Percentiles rank a stretch among this genome's conserved stretches.
These are phyloP conservation scores for Crossaster papposus DNA, from an alignment of 53 echinoderm and acorn worm genomes.

Conservation along the genomic window DNA sequence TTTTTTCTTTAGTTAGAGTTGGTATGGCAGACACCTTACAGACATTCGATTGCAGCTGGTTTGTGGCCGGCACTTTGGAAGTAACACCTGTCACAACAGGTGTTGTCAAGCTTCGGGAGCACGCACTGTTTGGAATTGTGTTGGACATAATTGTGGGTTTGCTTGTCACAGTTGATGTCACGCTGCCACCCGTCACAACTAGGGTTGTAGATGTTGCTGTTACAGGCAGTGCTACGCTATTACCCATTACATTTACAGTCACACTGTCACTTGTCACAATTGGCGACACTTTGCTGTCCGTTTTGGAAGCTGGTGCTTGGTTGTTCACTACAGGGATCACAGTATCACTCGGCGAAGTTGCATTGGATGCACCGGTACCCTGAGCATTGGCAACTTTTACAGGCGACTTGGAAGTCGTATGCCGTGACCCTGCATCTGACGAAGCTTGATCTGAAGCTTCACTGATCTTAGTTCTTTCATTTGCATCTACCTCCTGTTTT, in stretches of 20 bases:
- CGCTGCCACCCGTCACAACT: neutral
- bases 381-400: conserved; percentile 7
- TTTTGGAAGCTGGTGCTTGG: neutral
- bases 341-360: neutral
- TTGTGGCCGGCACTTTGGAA: neutral
- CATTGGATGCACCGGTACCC: conserved; percentile 2
- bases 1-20: neutral
- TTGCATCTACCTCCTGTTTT: neutral
- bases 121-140: neutral
- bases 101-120: neutral
- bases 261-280: neutral
- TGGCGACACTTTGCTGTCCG: neutral
- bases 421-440: neutral
- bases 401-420: neutral
- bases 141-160: neutral
- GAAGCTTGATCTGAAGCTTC: neutral
- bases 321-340: neutral
- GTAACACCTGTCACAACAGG: conserved; percentile 1
- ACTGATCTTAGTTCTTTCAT: conserved; percentile 11
- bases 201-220: neutral
- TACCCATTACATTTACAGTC: neutral
- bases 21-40: neutral
- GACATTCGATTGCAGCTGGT: neutral
- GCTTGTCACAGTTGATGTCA: neutral
- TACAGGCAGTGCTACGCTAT: neutral